Evolutionary conservation across 2,797 vertebrate genomes (phyloP), one percentile per base, ranked within the genome.

Genomic region (Trachops cirrhosus): DNA sequence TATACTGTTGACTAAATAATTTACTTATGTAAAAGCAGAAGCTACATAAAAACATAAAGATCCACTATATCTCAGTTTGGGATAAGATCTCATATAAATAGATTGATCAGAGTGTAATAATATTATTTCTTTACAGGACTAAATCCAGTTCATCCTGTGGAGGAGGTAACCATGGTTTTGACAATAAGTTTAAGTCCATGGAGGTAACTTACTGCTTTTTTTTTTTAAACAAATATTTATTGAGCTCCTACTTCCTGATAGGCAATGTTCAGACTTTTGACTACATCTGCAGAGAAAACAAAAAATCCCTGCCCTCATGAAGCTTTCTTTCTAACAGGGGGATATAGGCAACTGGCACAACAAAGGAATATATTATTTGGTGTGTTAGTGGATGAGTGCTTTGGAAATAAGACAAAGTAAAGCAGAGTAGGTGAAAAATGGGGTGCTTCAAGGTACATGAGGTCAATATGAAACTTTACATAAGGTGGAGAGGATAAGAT

Each of bases 161-260:
- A 0, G 99, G 99, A 10, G 99, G 99, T 57, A 99, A 98, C 98
- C 99, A 99, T 68, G 99, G 99, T 82, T 99, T 99, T 39, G 98
- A 99, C 98, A 99, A 99, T 0, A 92, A 99, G 82, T 99, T 99
- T 98, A 98, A 97, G 97, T 99, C 99, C 98, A 99, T 99, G 99
- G 99, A 99, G 99, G 99, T 99, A 98, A 98, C 2, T 39, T 44
- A 11, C 7, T 80, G 6, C 15, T 32, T 41, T 46, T 62, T 74
- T 37, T 71, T 80, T 73, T 57, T 9, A 41, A 80, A 41, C 4
- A 37, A 80, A 48, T 78, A 46, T 64, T 84, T 78, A 59, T 32
- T 82, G 62, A 50, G 3, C 21, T 73, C 34, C 16, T 73, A 41
- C 22, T 64, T 73, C 44, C 14, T 71, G 41, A 84, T 2, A 19